Percentiles rank a stretch among this genome's conserved stretches.
These are phyloP conservation scores for Actinernus sp. DNA, from an alignment of 92 coral and sea anemone species.

Conservation along the genomic window DNA sequence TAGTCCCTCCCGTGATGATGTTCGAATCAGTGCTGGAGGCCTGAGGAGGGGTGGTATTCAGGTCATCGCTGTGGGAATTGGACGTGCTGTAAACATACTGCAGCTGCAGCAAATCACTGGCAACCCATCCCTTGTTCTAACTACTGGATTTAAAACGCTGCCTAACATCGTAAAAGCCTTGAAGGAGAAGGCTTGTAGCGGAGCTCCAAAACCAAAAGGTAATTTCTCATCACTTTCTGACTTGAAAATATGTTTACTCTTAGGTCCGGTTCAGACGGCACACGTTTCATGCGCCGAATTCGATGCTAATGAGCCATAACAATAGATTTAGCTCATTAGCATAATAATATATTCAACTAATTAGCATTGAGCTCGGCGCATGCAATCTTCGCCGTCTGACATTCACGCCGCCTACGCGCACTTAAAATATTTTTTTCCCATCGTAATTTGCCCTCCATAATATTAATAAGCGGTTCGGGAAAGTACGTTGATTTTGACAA, in stretches of 20 bases:
- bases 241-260: too few relatives aligned
- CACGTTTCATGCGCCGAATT: too few relatives aligned
- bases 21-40: constrained; percentile 32
- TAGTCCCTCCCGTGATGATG: constrained; percentile 43
- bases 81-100: neutral
- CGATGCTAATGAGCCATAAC: too few relatives aligned
- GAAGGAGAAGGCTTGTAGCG: constrained; percentile 40
- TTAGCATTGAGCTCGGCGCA: neutral
- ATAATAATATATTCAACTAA: too few relatives aligned
- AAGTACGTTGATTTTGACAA: too few relatives aligned
- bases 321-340: too few relatives aligned
- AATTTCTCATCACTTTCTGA: too few relatives aligned
- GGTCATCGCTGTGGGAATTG: constrained; percentile 38
- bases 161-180: constrained; percentile 16
- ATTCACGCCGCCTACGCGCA: too few relatives aligned
- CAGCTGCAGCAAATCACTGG: constrained; percentile 63
- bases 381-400: neutral
- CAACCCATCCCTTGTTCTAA: constrained; percentile 23
- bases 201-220: constrained; percentile 36
- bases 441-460: too few relatives aligned
- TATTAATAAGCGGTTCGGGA: too few relatives aligned
- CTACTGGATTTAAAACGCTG: constrained; percentile 30
- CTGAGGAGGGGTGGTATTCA: constrained; percentile 43
- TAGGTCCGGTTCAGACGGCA: too few relatives aligned
- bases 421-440: too few relatives aligned